Evolutionary conservation across 92 coral and sea anemone species (phyloP).

Genomic region (Pocillopora meandrina): DNA sequence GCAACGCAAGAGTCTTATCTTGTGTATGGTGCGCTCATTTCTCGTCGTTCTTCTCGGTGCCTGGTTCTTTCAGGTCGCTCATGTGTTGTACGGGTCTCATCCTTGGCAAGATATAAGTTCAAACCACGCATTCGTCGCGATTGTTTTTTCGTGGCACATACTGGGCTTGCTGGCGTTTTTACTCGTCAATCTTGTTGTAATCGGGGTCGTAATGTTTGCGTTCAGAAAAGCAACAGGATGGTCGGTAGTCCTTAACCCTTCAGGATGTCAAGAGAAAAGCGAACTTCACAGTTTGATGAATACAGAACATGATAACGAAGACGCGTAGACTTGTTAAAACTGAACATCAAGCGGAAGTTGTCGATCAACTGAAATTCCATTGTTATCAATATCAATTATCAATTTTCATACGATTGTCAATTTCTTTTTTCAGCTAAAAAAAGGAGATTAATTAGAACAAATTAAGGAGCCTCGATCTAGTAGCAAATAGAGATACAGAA

Average conservation of each 20-base stretch:
- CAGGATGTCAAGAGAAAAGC: not conserved
- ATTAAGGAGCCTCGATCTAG: too few relatives aligned
- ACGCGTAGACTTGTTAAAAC: not conserved
- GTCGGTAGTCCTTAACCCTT: not conserved
- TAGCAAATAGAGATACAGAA: too few relatives aligned
- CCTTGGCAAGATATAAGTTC: slow-evolving; percentile 60
- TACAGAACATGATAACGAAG: not conserved
- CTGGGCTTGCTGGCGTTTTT: slow-evolving; percentile 25
- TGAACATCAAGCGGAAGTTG: not conserved
- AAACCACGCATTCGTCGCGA: slow-evolving; percentile 52
- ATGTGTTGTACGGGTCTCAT: slow-evolving; percentile 45
- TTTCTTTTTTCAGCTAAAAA: too few relatives aligned
- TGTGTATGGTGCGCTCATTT: slow-evolving; percentile 44
- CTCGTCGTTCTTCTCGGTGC: slow-evolving; percentile 62
- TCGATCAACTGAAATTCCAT: too few relatives aligned
- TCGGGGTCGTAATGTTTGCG: not conserved
- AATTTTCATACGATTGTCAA: too few relatives aligned
- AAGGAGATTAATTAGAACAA: too few relatives aligned
- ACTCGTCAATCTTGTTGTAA: slow-evolving; percentile 3
- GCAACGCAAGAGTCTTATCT: slow-evolving; percentile 41
- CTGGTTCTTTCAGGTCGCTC: slow-evolving; percentile 73
- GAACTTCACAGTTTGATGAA: slow-evolving; percentile 11
- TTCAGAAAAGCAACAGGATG: not conserved
- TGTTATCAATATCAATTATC: too few relatives aligned
- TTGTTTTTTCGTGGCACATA: slow-evolving; percentile 65